phyloP scores from a whole-genome alignment of 2,797 vertebrate species.

The Pseudotriccus pelzelni region DNA sequence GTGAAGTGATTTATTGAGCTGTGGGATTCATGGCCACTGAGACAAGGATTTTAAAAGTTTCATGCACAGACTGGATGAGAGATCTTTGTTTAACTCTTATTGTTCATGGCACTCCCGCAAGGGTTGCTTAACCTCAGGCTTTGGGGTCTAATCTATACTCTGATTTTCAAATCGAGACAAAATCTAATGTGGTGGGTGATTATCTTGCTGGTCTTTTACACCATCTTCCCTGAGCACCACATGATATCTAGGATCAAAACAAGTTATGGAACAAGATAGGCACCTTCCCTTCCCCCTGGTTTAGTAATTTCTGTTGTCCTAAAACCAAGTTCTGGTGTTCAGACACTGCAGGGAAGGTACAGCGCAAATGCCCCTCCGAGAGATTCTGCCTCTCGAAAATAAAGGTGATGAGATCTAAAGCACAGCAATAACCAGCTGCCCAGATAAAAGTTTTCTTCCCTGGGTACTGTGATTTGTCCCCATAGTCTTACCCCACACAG shows the following conservation, averaged over 20 bases:
- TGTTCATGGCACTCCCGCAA: neutral
- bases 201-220: neutral
- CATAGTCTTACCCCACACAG: neutral
- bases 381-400: neutral
- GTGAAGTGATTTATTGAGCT: slow-evolving; percentile 22
- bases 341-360: neutral
- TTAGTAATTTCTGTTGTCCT: neutral
- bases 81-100: neutral
- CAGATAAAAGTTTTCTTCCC: neutral
- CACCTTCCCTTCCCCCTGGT: neutral
- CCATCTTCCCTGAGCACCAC: neutral
- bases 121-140: neutral
- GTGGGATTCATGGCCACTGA: neutral
- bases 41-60: slow-evolving; percentile 2
- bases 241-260: neutral
- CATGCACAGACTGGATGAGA: neutral
- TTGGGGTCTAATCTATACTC: neutral
- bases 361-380: neutral
- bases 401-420: neutral
- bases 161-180: neutral
- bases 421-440: neutral
- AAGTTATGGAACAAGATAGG: rapidly evolving
- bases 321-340: neutral
- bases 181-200: neutral
- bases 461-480: neutral